Evolutionary conservation across 2,797 vertebrate species (phyloP).

Genomic region (Vultur gryphus): DNA sequence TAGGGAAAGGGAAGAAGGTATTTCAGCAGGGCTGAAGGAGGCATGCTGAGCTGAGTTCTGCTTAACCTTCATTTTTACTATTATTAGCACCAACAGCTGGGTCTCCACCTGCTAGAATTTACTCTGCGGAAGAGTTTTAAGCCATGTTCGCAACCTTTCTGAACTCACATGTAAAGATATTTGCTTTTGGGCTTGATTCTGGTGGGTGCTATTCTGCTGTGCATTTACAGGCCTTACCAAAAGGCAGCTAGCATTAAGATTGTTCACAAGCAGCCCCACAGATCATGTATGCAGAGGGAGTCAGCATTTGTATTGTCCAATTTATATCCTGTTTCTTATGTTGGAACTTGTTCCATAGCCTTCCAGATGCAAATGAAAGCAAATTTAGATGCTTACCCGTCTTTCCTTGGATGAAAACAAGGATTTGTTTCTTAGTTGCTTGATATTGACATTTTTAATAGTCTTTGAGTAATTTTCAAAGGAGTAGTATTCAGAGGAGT

Average conservation of each 20-base stretch:
- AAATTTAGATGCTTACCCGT: not conserved
- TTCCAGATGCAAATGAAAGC: not conserved
- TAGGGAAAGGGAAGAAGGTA: not conserved
- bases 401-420: not conserved
- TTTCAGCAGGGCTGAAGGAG: not conserved
- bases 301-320: not conserved
- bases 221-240: not conserved
- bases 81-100: not conserved
- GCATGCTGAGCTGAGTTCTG: not conserved
- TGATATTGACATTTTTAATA: not conserved
- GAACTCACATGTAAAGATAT: not conserved
- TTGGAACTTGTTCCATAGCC: not conserved
- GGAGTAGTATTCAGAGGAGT: not conserved
- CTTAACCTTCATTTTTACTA: not conserved
- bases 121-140: not conserved
- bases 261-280: not conserved
- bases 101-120: not conserved
- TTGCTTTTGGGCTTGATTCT: not conserved
- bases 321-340: not conserved
- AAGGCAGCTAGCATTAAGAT: not conserved
- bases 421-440: not conserved
- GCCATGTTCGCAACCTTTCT: not conserved
- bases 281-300: not conserved
- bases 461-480: not conserved
- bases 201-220: not conserved